These are phyloP conservation scores for Atlantisia rogersi DNA, from an alignment of 2,113 vertebrate species.

Conservation along the genomic window DNA sequence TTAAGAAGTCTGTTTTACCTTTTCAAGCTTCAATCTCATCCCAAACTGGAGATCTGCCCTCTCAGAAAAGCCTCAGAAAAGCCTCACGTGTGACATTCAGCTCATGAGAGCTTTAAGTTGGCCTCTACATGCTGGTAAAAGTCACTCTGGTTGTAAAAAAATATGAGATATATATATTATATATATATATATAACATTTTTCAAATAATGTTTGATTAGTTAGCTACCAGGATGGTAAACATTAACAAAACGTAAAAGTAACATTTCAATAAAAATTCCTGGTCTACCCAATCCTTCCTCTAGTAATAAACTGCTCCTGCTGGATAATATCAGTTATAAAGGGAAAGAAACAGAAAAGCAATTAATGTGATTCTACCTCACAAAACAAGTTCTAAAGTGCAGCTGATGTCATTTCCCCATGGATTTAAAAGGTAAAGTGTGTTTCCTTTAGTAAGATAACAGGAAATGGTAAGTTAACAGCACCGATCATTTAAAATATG, in stretches of 20 bases:
- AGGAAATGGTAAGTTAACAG: neutral
- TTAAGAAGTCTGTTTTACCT: neutral
- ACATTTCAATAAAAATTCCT: neutral
- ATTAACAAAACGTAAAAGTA: neutral
- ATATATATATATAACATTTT: neutral
- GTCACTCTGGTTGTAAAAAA: neutral
- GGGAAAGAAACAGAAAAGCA: neutral
- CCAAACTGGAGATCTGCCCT: neutral
- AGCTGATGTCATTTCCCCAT: neutral
- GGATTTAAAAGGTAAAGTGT: neutral
- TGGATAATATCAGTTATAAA: neutral
- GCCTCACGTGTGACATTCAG: neutral
- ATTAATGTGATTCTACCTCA: neutral
- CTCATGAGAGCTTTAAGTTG: neutral
- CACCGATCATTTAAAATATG: neutral
- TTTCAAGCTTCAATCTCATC: neutral
- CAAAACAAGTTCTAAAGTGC: conserved; percentile 3
- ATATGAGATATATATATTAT: neutral
- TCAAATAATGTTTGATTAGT: neutral
- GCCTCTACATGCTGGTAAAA: neutral
- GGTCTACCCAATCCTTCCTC: neutral
- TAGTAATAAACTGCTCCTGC: neutral
- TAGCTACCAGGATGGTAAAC: neutral
- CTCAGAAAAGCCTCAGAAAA: neutral
- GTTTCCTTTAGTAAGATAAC: neutral